Percentiles rank a stretch among this genome's conserved stretches.
phyloP scores from a whole-genome alignment of 2,113 vertebrate species.

The Oceanites oceanicus region DNA sequence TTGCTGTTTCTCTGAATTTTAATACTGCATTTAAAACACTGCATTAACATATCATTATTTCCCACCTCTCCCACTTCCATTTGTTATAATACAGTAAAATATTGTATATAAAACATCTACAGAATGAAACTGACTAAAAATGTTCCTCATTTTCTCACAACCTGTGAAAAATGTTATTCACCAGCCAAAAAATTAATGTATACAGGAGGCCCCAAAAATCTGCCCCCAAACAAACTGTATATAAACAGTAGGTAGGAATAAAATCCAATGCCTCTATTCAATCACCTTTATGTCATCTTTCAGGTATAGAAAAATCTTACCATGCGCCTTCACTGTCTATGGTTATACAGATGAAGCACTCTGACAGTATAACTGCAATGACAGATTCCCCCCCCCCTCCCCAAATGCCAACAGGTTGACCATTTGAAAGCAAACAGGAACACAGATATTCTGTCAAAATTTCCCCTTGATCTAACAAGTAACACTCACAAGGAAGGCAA shows the following conservation, averaged over 20 bases:
- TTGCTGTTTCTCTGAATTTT: background rate
- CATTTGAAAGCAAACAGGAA: background rate
- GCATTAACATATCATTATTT: background rate
- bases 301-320: background rate
- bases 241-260: background rate
- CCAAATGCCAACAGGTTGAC: background rate
- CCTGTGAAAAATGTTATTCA: background rate
- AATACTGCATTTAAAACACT: background rate
- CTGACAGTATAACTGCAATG: background rate
- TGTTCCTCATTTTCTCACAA: background rate
- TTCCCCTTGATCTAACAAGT: background rate
- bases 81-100: background rate
- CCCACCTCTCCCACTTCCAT: background rate
- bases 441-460: background rate
- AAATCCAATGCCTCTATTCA: background rate
- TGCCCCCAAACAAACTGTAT: background rate
- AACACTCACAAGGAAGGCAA: background rate
- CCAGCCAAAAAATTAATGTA: background rate
- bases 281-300: background rate
- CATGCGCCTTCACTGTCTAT: background rate
- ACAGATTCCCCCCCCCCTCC: too few species aligned
- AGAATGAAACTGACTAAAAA: background rate
- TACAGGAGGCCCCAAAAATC: background rate
- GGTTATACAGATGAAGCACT: background rate
- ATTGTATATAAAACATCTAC: background rate